Conservation (phyloP, 2,888 invertebrate species). For the Cataglyphis albicans region DNA sequence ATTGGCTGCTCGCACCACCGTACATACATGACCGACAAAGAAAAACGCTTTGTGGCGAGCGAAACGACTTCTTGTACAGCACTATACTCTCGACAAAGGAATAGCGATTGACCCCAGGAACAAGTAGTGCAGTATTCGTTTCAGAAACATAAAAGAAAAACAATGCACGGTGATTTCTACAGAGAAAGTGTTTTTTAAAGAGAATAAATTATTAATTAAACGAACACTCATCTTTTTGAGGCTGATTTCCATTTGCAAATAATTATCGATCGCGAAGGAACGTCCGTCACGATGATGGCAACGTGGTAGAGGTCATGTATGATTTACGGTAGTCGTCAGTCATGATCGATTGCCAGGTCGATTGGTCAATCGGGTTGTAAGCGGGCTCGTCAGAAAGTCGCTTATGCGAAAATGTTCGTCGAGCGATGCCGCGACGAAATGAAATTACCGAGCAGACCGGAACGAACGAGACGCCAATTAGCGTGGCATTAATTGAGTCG, state of each 20-base stretch:
- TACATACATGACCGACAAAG: conserved; percentile 45
- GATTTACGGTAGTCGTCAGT: background rate
- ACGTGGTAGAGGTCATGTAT: background rate
- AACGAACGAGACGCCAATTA: conserved; percentile 71
- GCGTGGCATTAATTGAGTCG: conserved; percentile 76
- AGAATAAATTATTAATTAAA: background rate
- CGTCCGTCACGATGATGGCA: background rate
- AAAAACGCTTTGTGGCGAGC: conserved; percentile 42
- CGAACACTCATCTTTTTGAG: background rate
- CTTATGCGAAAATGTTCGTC: conserved; percentile 58
- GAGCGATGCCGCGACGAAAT: conserved; percentile 57
- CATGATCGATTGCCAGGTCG: conserved; percentile 4
- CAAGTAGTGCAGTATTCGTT: background rate
- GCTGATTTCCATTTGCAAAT: background rate
- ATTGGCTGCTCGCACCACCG: conserved; percentile 47
- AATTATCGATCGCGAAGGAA: background rate
- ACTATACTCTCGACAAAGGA: conserved; percentile 18
- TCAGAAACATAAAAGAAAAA: background rate
- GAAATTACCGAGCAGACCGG: conserved; percentile 68
- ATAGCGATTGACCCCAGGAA: conserved; percentile 10
- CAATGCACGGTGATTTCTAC: background rate
- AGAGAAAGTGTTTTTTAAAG: too few species aligned
- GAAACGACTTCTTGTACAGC: conserved; percentile 44
- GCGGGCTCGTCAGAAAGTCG: conserved; percentile 32
- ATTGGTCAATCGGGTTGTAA: background rate